A percentile compares a stretch with the other conserved stretches of the same genome.
These are phyloP conservation scores for Calameuta pallipes DNA, from an alignment of 2,888 invertebrate species.

Conservation along the genomic window DNA sequence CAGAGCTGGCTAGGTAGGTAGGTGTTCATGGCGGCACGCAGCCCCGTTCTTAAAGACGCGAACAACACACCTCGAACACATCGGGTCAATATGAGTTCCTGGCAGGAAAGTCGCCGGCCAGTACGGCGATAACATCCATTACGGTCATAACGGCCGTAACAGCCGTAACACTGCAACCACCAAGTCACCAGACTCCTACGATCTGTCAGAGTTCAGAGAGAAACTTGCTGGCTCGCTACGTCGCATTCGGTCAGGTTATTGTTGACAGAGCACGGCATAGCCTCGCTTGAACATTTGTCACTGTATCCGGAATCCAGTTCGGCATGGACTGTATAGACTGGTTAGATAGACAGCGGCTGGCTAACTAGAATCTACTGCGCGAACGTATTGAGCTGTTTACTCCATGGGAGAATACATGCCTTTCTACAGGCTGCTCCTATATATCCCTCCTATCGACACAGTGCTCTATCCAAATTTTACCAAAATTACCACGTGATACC, in stretches of 20 bases:
- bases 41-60: slow-evolving; percentile 48
- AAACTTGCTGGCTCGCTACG: too few relatives aligned
- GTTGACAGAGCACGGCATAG: too few relatives aligned
- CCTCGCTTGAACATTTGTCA: slow-evolving; percentile 27
- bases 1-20: background rate
- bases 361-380: slow-evolving; percentile 26
- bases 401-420: background rate
- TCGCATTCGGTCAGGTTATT: too few relatives aligned
- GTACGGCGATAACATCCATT: too few relatives aligned
- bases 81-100: slow-evolving; percentile 2
- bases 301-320: slow-evolving; percentile 30
- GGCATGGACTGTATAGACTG: slow-evolving; percentile 31
- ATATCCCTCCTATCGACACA: too few relatives aligned
- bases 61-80: slow-evolving; percentile 18
- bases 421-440: background rate
- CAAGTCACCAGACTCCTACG: too few relatives aligned
- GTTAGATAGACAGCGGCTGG: slow-evolving; percentile 25
- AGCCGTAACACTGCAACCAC: too few relatives aligned
- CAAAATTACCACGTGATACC: too few relatives aligned
- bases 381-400: background rate
- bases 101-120: background rate
- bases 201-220: too few relatives aligned
- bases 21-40: slow-evolving; percentile 40
- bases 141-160: too few relatives aligned
- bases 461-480: too few relatives aligned